These are phyloP conservation scores for Coenonympha glycerion DNA, from an alignment of 2,888 invertebrate species.

Conservation along the genomic window DNA sequence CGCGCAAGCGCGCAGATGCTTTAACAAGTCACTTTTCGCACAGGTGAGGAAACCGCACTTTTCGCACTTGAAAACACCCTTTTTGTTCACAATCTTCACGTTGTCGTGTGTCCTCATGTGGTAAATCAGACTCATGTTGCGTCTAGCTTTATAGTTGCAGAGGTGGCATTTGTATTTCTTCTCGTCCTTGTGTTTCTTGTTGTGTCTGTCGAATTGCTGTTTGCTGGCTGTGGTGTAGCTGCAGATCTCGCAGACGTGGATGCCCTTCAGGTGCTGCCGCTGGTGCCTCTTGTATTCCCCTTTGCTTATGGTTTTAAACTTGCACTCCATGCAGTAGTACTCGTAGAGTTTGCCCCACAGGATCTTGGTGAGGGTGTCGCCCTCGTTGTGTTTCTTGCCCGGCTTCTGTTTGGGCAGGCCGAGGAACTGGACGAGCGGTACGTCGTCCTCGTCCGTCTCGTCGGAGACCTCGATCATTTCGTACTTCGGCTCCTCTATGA, in stretches of 20 bases:
- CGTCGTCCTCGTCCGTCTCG: conserved; percentile 61
- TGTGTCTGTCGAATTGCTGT: conserved; percentile 41
- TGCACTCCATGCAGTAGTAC: conserved; percentile 47
- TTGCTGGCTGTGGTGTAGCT: conserved; percentile 48
- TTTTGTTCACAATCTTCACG: background rate
- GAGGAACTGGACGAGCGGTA: conserved; percentile 46
- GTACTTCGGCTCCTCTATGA: conserved; percentile 58
- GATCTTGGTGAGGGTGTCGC: conserved; percentile 13
- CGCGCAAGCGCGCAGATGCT: conserved; percentile 20
- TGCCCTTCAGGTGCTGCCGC: conserved; percentile 27
- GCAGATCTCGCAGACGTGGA: conserved; percentile 49
- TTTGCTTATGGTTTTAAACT: conserved; percentile 19
- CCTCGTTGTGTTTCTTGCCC: conserved; percentile 14
- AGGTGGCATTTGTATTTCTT: conserved; percentile 48
- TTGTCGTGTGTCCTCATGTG: conserved; percentile 47
- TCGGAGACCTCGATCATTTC: conserved; percentile 61
- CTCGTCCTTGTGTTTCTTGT: conserved; percentile 46
- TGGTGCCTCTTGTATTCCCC: conserved; percentile 35
- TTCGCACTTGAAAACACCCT: conserved; percentile 26
- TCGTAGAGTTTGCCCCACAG: conserved; percentile 35
- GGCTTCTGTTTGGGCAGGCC: conserved; percentile 27
- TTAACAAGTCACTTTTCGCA: conserved; percentile 20
- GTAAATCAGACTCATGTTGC: conserved; percentile 54
- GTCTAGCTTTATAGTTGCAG: conserved; percentile 49
- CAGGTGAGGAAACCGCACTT: conserved; percentile 29